Evolutionary conservation across 2,797 vertebrate genomes (phyloP).

Genomic region (Tiaroga cobitis): DNA sequence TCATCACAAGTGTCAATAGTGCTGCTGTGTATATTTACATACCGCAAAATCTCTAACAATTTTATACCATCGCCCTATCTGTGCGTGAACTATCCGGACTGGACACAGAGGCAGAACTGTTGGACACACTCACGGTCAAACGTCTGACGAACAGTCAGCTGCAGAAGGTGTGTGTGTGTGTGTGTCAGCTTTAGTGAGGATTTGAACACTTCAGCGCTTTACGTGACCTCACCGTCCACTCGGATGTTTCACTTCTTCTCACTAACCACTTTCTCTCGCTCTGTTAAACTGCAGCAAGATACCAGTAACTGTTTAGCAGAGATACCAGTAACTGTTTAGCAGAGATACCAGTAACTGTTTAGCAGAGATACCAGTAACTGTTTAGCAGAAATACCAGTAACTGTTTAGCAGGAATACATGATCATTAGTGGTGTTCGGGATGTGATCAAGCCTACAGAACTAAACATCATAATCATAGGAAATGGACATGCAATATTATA

Average conservation of each 20-base stretch:
- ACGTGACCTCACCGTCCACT: no score
- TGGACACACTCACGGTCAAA: not conserved
- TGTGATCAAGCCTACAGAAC: no score
- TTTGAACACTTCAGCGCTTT: not conserved
- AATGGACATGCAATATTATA: no score
- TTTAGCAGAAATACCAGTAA: no score
- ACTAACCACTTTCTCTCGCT: not conserved
- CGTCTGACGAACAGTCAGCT: not conserved
- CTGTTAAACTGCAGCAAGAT: not conserved
- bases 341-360: not conserved
- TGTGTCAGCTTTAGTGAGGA: not conserved
- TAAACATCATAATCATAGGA: no score
- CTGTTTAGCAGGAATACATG: not conserved
- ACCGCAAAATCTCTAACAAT: no score
- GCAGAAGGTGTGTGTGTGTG: not conserved
- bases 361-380: not conserved
- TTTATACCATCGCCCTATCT: no score
- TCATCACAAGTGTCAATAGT: no score
- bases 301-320: not conserved
- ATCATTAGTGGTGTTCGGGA: not conserved
- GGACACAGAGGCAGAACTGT: not conserved
- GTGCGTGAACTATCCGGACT: not conserved
- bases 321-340: not conserved
- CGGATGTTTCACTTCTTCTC: constrained; percentile 9
- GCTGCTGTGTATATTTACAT: no score